These are phyloP conservation scores for Drosophila nigrodunni DNA, from an alignment of 1,140 invertebrate genomes.

Conservation along the genomic window DNA sequence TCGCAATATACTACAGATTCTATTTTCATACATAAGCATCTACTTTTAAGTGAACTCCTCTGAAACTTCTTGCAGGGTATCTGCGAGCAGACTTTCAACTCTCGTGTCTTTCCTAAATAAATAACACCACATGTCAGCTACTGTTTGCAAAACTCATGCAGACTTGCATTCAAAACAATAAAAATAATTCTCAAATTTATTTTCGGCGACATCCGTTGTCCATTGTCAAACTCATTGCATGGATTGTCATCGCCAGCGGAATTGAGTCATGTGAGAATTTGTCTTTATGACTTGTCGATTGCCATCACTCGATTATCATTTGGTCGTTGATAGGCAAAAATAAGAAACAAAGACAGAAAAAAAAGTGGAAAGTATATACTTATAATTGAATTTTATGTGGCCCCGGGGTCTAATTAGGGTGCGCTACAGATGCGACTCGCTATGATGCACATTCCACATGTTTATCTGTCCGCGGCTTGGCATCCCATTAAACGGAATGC, in stretches of 20 bases:
- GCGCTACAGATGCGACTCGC: conserved; percentile 8
- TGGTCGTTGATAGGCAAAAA: conserved; percentile 42
- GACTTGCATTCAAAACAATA: conserved; percentile 17
- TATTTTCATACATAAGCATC: too few relatives aligned
- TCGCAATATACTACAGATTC: too few relatives aligned
- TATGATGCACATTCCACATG: conserved; percentile 55
- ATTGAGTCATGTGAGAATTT: conserved; percentile 67
- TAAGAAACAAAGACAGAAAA: not conserved
- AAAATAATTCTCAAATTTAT: conserved; percentile 15
- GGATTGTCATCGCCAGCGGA: conserved; percentile 27
- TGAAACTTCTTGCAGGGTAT: not conserved
- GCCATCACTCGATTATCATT: conserved; percentile 26
- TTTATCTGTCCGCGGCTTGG: conserved; percentile 36
- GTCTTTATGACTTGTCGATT: conserved; percentile 59
- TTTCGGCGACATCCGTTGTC: conserved; percentile 55
- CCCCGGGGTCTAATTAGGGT: conserved; percentile 72
- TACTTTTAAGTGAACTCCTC: not conserved
- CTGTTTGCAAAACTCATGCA: conserved; percentile 34
- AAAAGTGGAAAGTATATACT: conserved; percentile 30
- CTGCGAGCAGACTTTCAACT: not conserved
- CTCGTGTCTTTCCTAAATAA: conserved; percentile 15
- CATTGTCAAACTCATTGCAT: conserved; percentile 30
- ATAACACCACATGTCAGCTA: conserved; percentile 62
- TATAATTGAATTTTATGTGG: conserved; percentile 73
- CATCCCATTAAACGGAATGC: conserved; percentile 56